phyloP scores from a whole-genome alignment of 2,888 invertebrate species.

The Hybos culiciformis region DNA sequence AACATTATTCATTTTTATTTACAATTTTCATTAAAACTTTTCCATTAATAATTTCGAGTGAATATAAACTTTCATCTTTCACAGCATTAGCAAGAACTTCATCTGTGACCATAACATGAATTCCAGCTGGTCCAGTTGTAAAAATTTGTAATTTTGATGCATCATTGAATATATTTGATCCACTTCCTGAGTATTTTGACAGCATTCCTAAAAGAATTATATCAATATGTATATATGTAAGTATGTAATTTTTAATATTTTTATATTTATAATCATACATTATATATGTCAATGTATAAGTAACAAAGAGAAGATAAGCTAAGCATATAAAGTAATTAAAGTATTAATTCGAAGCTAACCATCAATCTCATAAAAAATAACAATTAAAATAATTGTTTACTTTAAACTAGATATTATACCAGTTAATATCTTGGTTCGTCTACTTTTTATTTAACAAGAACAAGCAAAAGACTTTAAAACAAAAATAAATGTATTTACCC shows the following conservation, averaged over 20 bases:
- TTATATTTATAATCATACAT: not conserved
- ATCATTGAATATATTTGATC: constrained; percentile 38
- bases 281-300: not conserved
- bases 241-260: not conserved
- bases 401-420: too few relatives aligned
- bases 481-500: constrained; percentile 15
- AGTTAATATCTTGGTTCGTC: too few relatives aligned
- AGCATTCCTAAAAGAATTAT: constrained; percentile 23
- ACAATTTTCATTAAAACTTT: constrained; percentile 38
- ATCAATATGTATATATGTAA: not conserved
- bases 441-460: not conserved
- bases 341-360: too few relatives aligned
- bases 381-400: too few relatives aligned
- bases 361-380: too few relatives aligned
- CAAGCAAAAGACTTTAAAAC: not conserved
- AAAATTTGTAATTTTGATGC: constrained; percentile 45
- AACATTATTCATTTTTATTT: constrained; percentile 32
- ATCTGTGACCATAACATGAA: constrained; percentile 71
- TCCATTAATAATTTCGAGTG: constrained; percentile 42
- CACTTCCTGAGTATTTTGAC: constrained; percentile 35
- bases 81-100: constrained; percentile 68
- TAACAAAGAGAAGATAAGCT: too few relatives aligned
- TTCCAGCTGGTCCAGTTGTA: constrained; percentile 70
- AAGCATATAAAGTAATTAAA: too few relatives aligned
- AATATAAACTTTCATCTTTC: constrained; percentile 62